Conservation (phyloP, 1,140 invertebrate species). For the Phymastichus coffea region DNA sequence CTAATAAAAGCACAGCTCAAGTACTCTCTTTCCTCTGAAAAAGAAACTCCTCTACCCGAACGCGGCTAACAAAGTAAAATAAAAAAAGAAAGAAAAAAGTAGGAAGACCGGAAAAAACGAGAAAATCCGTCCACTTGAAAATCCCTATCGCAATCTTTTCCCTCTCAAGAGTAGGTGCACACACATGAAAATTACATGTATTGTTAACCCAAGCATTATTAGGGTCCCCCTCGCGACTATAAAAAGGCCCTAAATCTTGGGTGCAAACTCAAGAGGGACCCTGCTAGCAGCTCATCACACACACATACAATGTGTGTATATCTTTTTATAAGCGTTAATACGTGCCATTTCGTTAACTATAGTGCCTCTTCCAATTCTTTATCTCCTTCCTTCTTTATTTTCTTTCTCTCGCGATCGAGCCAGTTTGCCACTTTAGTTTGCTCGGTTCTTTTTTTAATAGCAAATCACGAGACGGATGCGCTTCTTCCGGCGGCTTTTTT, state of each 20-base stretch:
- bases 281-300: no score
- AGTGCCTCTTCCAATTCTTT: no score
- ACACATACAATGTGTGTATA: no score
- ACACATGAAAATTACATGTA: conserved; percentile 19
- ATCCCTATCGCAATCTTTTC: neutral
- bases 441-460: neutral
- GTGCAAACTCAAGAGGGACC: conserved; percentile 37
- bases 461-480: neutral
- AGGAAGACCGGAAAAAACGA: neutral
- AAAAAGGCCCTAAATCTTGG: conserved; percentile 37
- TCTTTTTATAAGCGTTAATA: no score
- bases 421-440: conserved; percentile 6
- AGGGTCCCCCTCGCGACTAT: no score
- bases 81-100: neutral
- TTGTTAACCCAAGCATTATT: conserved; percentile 2
- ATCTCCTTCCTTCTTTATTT: neutral
- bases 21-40: no score
- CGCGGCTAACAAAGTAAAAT: neutral
- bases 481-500: conserved; percentile 9
- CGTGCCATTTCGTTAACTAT: neutral
- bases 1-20: neutral
- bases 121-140: conserved; percentile 1
- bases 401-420: neutral
- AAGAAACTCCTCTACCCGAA: neutral
- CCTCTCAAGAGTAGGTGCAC: conserved; percentile 6